A percentile compares a stretch with the other conserved stretches of the same genome.
Conservation (phyloP, 2,113 vertebrate species). For the Crotophaga sulcirostris region DNA sequence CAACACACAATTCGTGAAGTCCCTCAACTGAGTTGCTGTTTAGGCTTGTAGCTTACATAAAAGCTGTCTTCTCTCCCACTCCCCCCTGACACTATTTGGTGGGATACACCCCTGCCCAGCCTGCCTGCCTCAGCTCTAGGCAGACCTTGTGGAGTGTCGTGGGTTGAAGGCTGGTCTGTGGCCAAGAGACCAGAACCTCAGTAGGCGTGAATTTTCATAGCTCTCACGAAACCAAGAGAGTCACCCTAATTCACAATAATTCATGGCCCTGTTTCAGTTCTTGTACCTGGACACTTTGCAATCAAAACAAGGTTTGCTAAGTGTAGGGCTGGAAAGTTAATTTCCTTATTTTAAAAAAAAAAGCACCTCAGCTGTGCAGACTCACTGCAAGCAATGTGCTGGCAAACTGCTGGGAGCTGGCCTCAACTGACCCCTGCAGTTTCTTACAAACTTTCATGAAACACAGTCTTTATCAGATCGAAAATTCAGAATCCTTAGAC, state of each 20-base stretch:
- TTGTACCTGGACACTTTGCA: not conserved
- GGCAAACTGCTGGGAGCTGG: not conserved
- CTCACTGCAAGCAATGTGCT: fast-evolving
- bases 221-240: not conserved
- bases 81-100: not conserved
- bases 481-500: not conserved
- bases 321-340: not conserved
- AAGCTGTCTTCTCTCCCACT: not conserved
- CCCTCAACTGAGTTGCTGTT: not conserved
- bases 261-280: not conserved
- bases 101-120: fast-evolving
- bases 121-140: not conserved
- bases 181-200: not conserved
- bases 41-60: not conserved
- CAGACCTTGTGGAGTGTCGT: not conserved
- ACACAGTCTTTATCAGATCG: not conserved
- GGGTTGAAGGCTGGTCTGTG: not conserved
- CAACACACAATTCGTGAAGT: not conserved
- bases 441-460: not conserved
- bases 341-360: not conserved
- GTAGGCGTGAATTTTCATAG: not conserved
- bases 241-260: not conserved
- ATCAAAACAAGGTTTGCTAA: not conserved
- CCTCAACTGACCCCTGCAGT: not conserved
- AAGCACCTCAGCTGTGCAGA: not conserved